Base-by-base conservation (phyloP, 2,113 vertebrate species). In the Thryonomys swinderianus region DNA sequence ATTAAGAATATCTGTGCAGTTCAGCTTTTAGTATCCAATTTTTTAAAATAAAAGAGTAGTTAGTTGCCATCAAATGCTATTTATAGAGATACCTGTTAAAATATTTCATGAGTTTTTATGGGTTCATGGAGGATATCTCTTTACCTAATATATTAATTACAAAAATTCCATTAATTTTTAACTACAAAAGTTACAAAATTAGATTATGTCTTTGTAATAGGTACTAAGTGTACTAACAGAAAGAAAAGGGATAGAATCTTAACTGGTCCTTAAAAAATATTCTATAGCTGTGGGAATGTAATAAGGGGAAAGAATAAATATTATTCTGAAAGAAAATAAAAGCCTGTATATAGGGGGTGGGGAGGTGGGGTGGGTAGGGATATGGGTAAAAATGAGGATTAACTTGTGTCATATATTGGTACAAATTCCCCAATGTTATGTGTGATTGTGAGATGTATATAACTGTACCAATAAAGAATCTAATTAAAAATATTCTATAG, bases 231-330 rank as follows among this genome's bases (percentile, higher is more conserved):
- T 16, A 61, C 18, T 40, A 45, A 64, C 3, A 61, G 42, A 92
- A 89, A 90, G 4, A 62, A 69, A 88, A 34, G 8, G 18, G 92
- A 87, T 25, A 94, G 25, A 74, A 3, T 10, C 2, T 0, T 32
- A 95, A 93, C 13, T 76, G 83, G 87, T 96, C 64, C 88, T 97
- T 96, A 95, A 98, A 85, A 40, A 93, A 86, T 67, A 61, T 86
- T 80, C 27, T 67, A 10, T 55, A 91, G 87, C 27, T n/a, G n/a
- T n/a, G n/a, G n/a, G n/a, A n/a, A n/a, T n/a, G n/a, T n/a, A n/a
- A n/a, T n/a, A n/a, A n/a, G n/a, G n/a, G n/a, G n/a, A n/a, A n/a
- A n/a, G n/a, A n/a, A n/a, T n/a, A n/a, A n/a, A n/a, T n/a, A n/a
- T n/a, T n/a, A n/a, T n/a, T n/a, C n/a, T n/a, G n/a, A n/a, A n/a